Percentiles rank a stretch among this genome's conserved stretches.
Conservation (phyloP, 2,797 vertebrate genomes). For the Pangasius djambal region DNA sequence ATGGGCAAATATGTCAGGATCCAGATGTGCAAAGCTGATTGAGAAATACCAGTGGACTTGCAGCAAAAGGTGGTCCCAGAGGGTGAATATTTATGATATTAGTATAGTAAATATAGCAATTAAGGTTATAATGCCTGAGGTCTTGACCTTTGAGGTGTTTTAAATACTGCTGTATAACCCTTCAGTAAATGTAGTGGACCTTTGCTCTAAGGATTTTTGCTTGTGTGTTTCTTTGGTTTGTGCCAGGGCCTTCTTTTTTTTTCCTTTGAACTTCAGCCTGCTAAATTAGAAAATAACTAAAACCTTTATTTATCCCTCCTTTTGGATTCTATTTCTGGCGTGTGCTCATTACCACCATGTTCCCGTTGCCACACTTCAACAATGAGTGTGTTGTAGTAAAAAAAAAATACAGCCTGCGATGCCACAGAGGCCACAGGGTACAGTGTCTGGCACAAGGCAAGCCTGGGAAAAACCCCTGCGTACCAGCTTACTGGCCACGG, state of each 20-base stretch:
- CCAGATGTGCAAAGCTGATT: neutral
- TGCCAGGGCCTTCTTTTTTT: neutral
- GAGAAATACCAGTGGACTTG: neutral
- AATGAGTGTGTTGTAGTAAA: constrained; percentile 53
- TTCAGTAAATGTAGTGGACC: neutral
- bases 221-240: constrained; percentile 2
- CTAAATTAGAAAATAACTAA: constrained; percentile 28
- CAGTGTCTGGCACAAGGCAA: constrained; percentile 45
- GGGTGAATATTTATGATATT: neutral
- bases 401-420: constrained; percentile 53
- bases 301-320: constrained; percentile 24
- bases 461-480: constrained; percentile 51
- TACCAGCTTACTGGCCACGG: constrained; percentile 49
- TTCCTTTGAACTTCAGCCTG: constrained; percentile 29
- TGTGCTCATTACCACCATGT: constrained; percentile 17
- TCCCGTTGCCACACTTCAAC: constrained; percentile 40
- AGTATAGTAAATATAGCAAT: neutral
- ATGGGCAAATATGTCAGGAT: neutral
- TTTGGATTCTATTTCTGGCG: constrained; percentile 26
- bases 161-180: neutral
- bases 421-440: constrained; percentile 52
- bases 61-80: neutral
- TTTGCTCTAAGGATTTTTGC: constrained; percentile 22
- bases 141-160: neutral
- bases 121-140: neutral